A percentile compares a stretch with the other conserved stretches of the same genome.
These are phyloP conservation scores for Turritopsis rubra DNA, from an alignment of 30 jellyfish, hydroid and myxozoan genomes.

Conservation along the genomic window DNA sequence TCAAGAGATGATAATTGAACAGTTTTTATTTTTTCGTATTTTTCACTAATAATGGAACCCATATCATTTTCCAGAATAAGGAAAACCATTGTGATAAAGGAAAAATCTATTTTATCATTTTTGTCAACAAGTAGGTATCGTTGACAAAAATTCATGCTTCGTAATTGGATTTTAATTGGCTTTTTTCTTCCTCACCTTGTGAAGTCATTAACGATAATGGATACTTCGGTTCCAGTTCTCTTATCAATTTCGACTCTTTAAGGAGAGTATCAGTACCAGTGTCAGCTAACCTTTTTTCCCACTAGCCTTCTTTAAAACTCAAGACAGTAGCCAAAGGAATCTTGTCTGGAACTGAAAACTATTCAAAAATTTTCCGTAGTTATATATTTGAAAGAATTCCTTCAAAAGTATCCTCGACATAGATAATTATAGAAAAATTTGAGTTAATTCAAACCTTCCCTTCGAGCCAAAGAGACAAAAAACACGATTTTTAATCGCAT, in stretches of 20 bases:
- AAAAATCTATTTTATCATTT: not conserved
- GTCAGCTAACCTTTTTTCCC: too few species aligned
- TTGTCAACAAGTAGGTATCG: not conserved
- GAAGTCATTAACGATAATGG: not conserved
- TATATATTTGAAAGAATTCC: not conserved
- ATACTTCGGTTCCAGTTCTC: not conserved
- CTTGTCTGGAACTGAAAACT: too few species aligned
- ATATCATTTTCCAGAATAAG: not conserved
- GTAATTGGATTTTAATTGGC: too few species aligned
- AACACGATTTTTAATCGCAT: not conserved
- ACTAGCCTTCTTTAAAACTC: too few species aligned
- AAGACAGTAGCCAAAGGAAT: too few species aligned
- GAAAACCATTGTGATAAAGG: not conserved
- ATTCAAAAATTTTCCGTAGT: too few species aligned
- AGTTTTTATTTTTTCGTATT: not conserved
- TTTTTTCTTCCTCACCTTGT: not conserved
- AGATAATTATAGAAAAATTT: not conserved
- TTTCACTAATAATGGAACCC: not conserved
- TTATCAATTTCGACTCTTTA: too few species aligned
- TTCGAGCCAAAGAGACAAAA: not conserved
- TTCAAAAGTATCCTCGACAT: not conserved
- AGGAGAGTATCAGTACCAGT: too few species aligned
- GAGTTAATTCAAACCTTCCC: not conserved
- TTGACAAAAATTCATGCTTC: not conserved
- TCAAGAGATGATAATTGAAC: not conserved